Percentiles rank a stretch among this genome's conserved stretches.
Conservation (phyloP, 2,797 vertebrate species). For the Gouania willdenowi region DNA sequence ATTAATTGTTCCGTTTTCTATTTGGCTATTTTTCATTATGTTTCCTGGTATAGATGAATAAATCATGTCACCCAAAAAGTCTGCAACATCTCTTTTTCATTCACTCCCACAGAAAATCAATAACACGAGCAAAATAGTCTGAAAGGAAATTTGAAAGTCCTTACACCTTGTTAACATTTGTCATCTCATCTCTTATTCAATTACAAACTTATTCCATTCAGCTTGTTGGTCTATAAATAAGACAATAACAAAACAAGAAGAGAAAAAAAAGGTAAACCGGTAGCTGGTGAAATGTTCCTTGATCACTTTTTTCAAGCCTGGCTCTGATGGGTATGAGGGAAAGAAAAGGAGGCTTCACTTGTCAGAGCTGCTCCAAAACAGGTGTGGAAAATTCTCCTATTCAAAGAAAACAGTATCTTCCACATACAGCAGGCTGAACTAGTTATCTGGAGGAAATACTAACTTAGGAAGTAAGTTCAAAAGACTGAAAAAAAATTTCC, state of each 20-base stretch:
- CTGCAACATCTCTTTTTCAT: background rate
- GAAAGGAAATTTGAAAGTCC: background rate
- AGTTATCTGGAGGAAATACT: constrained; percentile 23
- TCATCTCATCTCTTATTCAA: background rate
- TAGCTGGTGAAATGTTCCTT: constrained; percentile 44
- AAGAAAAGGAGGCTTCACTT: constrained; percentile 25
- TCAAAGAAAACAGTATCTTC: constrained; percentile 29
- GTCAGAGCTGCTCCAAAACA: constrained; percentile 9
- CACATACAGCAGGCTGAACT: constrained; percentile 3
- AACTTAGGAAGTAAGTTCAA: constrained; percentile 17
- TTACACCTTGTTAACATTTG: constrained; percentile 6
- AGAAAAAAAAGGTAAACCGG: too few relatives aligned
- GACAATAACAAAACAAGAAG: too few relatives aligned
- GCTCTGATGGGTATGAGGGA: constrained; percentile 34
- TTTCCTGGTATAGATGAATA: background rate
- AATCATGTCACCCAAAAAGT: background rate
- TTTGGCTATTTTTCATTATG: background rate
- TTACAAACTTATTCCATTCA: background rate
- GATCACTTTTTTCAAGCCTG: constrained; percentile 41
- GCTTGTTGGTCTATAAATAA: constrained; percentile 31
- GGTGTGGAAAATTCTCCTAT: constrained; percentile 12
- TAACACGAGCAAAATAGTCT: constrained; percentile 3
- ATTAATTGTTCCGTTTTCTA: constrained; percentile 17
- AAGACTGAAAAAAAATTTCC: constrained; percentile 4
- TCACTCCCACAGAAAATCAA: background rate